These are phyloP conservation scores for Heptranchias perlo DNA, from an alignment of 2,113 vertebrate species.

Conservation along the genomic window DNA sequence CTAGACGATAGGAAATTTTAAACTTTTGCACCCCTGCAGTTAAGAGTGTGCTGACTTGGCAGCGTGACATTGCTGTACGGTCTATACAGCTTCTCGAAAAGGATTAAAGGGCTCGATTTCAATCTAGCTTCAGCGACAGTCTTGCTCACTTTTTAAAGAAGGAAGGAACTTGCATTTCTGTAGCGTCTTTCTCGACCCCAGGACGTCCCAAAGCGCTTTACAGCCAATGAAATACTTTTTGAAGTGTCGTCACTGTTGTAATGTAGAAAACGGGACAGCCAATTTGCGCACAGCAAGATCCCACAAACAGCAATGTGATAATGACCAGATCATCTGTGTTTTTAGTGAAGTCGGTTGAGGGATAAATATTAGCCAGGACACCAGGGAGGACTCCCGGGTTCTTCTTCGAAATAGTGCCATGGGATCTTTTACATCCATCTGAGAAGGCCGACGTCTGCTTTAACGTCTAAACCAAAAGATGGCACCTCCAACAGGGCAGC, in stretches of 20 bases:
- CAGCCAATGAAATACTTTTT: not conserved
- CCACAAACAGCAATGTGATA: not conserved
- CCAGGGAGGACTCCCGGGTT: not conserved
- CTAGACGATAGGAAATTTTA: constrained; percentile 27
- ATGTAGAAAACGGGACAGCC: not conserved
- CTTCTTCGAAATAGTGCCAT: not conserved
- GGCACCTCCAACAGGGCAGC: not conserved
- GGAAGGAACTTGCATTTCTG: not conserved
- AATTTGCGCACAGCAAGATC: not conserved
- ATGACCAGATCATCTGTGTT: not conserved
- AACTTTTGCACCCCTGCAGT: constrained; percentile 31
- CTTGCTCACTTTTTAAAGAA: not conserved
- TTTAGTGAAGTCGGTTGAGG: not conserved
- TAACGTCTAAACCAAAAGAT: no score
- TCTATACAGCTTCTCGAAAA: not conserved
- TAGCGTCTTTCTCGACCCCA: not conserved
- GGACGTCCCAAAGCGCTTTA: not conserved
- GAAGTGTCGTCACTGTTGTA: not conserved
- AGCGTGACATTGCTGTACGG: not conserved
- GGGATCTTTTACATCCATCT: not conserved
- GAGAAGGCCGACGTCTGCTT: not conserved
- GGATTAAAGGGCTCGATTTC: not conserved
- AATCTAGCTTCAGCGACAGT: not conserved
- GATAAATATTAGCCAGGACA: not conserved
- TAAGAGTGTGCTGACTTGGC: not conserved